Evolutionary conservation across 2,888 invertebrate species (phyloP), one percentile per base, ranked within the genome.

Genomic region (Morpho deidamia): DNA sequence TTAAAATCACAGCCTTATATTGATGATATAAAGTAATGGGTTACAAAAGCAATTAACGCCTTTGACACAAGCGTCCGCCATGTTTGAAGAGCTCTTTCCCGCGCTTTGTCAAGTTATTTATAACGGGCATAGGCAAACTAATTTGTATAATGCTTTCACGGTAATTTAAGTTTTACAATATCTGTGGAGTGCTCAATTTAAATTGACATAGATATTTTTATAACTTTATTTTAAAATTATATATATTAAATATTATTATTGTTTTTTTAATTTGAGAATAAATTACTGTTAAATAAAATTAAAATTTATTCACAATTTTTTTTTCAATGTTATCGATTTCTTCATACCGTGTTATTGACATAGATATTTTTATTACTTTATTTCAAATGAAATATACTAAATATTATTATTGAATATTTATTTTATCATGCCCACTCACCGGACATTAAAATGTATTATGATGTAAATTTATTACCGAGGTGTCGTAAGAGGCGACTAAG

Each of bases 61-160:
- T 39, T 53, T 46, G 12, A 11, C 23, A 44, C 39, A 33, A 45
- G 49, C 38, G 23, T 12, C 45, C 52, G 53, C 41, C 44, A 54
- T 58, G 56, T 58, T 58, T 58, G 44, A 10, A 9, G 35, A 49
- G 46, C 58, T 56, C 58, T 58, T 47, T 48, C n/a, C 34, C 12
- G 41, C 48, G 48, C 46, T 32, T 38, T 39, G 12, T 33, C 8
- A 32, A 44, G 51, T 32, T 34, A 40, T 44, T 41, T 55, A 49
- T 44, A 55, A 33, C 50, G 8, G 35, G 33, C 33, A 33, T 42
- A 45, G 23, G 58, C 37, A 56, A 58, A 60, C 60, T 58, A 60
- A 60, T 60, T 60, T 56, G 12, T 41, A 12, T 60, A 46, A 60
- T 58, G 60, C 45, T 40, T 60, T 60, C 47, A 46, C 33, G 41